Evolutionary conservation across 1,140 invertebrate species (phyloP), one percentile per base, ranked within the genome.

Genomic region (Zaprionus lachaisei): DNA sequence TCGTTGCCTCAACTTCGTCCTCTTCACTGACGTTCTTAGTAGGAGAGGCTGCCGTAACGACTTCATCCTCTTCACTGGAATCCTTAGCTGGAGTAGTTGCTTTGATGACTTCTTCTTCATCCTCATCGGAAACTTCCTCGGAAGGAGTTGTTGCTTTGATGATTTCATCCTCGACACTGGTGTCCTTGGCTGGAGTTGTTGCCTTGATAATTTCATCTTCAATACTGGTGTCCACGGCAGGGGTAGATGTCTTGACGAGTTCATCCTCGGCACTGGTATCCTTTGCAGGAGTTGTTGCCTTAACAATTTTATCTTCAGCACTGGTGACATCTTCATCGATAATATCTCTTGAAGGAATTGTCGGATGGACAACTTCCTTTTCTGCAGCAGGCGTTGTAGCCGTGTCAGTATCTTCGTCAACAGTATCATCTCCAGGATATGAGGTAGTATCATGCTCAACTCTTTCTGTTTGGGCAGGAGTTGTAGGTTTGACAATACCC

Each of bases 351-450:
- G 61, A 44, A 15, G 61, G 61, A 54, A 49, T 64, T 24, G 49
- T 54, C 3, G 14, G 17, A 20, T n/a, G 31, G 15, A 34, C 63
- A 55, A n/a, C 41, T 47, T 34, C 26, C 5, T n/a, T 14, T 3
- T 56, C 28, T 11, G 17, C 15, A 22, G 58, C 41, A 15, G 61
- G 62, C 5, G 71, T 67, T 17, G 61, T 73, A 28, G 54, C 28
- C 26, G 58, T 20, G 4, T 5, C 14, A 55, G 37, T n/a, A 14
- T 57, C 66, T 7, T 65, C 51, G 1, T 51, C 37, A 24, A 22
- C 20, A 20, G 9, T 55, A 26, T 61, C 56, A n/a, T 56, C 56
- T 26, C 37, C 31, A n/a, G 20, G 14, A 20, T 44, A 47, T 47
- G 41, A 31, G 9, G 47, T 44, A 12, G 47, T 60, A 9, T 64